Base-by-base conservation (phyloP, 2,888 invertebrate species). In the Adelognathus sp. region DNA sequence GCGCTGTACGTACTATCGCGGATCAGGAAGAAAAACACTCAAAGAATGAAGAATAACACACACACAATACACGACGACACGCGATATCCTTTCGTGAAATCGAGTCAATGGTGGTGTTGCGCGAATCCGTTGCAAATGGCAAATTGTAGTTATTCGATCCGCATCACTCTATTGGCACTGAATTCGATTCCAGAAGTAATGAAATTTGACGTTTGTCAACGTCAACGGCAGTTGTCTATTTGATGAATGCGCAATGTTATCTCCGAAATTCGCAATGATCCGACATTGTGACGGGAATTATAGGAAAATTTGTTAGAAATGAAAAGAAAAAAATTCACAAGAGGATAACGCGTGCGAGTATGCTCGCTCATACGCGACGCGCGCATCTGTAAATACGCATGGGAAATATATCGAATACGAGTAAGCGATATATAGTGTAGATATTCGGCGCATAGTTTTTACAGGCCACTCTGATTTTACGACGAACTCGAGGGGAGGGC, bases 381-480 rank as follows among this genome's bases (percentile, higher is more conserved):
- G 39, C 63, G 61, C 64, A 76, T 76, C 46, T 78, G 78, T 78
- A 78, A 46, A 78, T 78, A 78, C 54, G 67, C 73, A 70, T 52
- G n/a, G n/a, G 54, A 50, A 73, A 64, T 77, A 52, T 70, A 60
- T 78, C 52, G 64, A 66, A 56, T 64, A 69, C 52, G 31, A 56
- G 46, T 74, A 70, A 54, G 63, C 46, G 41, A 79, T n/a, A n/a
- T n/a, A n/a, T 70, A 70, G 64, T 54, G 46, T 67, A 70, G 52
- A 75, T 71, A 67, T 52, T 58, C 50, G 63, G 63, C 50, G 44
- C 58, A 56, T 63, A 54, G 21, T 61, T 54, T 61, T 44, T 50
- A 72, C 54, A 72, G 64, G 67, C 64, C 70, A 75, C 74, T 79
- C 79, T 78, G 66, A 75, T 78, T 81, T 74, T 73, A 81, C 76